Percentiles rank a stretch among this genome's conserved stretches.
These are phyloP conservation scores for Brotogeris chrysoptera DNA, from an alignment of 2,797 vertebrate species.

Conservation along the genomic window DNA sequence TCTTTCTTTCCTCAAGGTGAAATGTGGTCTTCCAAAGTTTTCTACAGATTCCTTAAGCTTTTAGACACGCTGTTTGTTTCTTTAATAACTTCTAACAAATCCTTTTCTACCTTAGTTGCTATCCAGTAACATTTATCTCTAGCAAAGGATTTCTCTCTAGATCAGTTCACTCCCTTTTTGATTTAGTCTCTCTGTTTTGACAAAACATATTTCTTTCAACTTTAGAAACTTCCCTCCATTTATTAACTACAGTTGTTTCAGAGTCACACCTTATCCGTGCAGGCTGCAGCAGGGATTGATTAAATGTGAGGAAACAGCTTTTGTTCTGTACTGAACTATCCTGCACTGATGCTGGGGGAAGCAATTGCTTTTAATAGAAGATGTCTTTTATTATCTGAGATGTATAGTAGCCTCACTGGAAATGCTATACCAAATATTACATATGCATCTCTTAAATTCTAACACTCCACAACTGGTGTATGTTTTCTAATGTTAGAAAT, in stretches of 20 bases:
- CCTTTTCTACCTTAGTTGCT: neutral
- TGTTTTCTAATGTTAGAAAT: neutral
- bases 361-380: neutral
- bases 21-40: neutral
- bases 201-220: neutral
- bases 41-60: neutral
- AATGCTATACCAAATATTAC: neutral
- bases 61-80: neutral
- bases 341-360: neutral
- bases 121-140: neutral
- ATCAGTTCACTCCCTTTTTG: neutral
- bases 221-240: neutral
- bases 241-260: neutral
- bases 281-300: neutral
- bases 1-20: neutral
- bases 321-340: neutral
- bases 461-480: neutral
- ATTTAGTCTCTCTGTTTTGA: neutral
- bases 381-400: neutral
- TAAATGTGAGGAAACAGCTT: neutral
- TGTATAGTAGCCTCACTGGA: neutral
- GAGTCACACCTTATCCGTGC: neutral
- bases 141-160: neutral
- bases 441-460: neutral
- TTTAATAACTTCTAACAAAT: neutral